Percentiles rank a stretch among this genome's conserved stretches.
phyloP scores from a whole-genome alignment of 2,113 vertebrate genomes.

The Haemorhous mexicanus region DNA sequence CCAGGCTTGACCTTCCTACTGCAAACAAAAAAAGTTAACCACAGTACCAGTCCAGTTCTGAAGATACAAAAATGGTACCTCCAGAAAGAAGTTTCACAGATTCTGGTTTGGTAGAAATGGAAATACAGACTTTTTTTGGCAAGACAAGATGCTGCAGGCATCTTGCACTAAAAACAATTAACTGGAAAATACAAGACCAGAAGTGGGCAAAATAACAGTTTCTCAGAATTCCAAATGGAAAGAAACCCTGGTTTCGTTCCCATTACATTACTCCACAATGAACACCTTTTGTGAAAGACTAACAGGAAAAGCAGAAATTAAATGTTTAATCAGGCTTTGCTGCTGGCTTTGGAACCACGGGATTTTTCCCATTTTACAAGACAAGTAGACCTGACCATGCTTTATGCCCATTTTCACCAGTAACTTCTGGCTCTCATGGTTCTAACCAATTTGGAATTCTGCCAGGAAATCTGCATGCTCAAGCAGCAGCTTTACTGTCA shows the following conservation, averaged over 20 bases:
- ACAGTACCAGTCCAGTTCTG: not conserved
- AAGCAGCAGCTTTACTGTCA: not conserved
- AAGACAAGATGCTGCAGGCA: not conserved
- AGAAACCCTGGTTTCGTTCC: not conserved
- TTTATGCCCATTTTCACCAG: not conserved
- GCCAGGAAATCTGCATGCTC: not conserved
- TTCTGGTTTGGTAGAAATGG: not conserved
- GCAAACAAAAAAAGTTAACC: not conserved
- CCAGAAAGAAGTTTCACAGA: not conserved
- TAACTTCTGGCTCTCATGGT: not conserved
- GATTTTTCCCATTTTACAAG: not conserved
- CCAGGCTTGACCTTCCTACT: not conserved
- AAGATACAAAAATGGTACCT: not conserved
- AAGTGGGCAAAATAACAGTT: not conserved
- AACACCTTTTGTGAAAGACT: not conserved
- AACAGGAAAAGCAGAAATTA: not conserved
- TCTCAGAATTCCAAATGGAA: not conserved
- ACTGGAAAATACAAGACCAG: not conserved
- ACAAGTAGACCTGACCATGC: not conserved
- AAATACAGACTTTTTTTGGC: not conserved
- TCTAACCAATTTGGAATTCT: not conserved
- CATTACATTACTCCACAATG: not conserved
- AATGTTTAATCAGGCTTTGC: not conserved
- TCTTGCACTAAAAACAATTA: not conserved
- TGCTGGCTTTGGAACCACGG: not conserved